Base-by-base conservation (phyloP, 64 coral and sea anemone species). In the Stylophora pistillata region DNA sequence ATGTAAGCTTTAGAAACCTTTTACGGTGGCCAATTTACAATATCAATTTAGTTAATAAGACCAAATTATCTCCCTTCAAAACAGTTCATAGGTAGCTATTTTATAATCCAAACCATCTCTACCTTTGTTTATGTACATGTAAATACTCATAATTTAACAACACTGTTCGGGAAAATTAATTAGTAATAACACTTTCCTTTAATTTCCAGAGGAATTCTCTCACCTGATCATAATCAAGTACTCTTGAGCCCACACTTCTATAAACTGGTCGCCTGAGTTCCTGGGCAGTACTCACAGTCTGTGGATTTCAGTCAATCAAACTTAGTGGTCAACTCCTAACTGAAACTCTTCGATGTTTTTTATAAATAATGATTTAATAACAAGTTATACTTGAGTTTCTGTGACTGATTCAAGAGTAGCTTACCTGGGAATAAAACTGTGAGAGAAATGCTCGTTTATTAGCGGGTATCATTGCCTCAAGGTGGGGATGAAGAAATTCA, bases 381-480 rank as follows among this genome's bases (percentile, higher is more conserved):
- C 16, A 76, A 20, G 18, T 6, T 5, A 20, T 30, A 76, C 74
- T 41, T 32, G 0, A 10, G 6, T 9, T 30, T 82, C 7, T 32
- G 13, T n/a, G 53, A 16, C 69, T 34, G 14, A 28, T 33, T 52
- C 30, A 23, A 29, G 1, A 20, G 20, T 5, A 20, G n/a, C 79
- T 88, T 64, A 98, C 96, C 93, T 98, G 97, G 56, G 97, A 99
- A 65, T 99, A 99, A 85, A 99, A 99, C 83, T 99, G 97, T 13
- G 97, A 99, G 16, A 99, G 88, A 78, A 99, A 99, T 13, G 97
- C 97, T 78, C 97, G 82, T 41, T 99, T 99, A 73, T 95, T 95
- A 30, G 61, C 60, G 17, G 97, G 93, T 86, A 99, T 99, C 84
- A 99, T 92, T 77, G 85, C 59, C 59, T 99, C 97, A 33, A 99